These are phyloP conservation scores for Tineola bisselliella DNA, from an alignment of 2,888 invertebrate genomes.

Conservation along the genomic window DNA sequence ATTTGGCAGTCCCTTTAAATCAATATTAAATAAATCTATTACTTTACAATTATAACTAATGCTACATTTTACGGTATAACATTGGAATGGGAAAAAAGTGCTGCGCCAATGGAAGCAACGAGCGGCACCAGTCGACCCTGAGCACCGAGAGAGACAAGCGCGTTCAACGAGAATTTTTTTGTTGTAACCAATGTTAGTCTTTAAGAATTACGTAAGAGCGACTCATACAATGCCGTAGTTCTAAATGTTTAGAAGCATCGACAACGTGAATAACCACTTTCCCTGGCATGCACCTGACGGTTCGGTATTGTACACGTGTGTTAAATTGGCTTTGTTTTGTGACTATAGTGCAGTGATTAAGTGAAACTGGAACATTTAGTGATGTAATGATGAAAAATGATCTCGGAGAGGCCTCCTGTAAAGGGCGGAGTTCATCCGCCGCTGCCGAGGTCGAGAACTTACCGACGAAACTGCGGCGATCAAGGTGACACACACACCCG, in stretches of 20 bases:
- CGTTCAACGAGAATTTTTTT: background rate
- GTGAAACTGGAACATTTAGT: constrained; percentile 24
- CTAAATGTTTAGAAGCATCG: background rate
- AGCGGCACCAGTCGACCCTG: constrained; percentile 59
- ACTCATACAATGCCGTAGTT: background rate
- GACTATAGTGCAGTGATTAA: constrained; percentile 31
- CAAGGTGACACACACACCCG: constrained; percentile 41
- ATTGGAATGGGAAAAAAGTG: constrained; percentile 50
- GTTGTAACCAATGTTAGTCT: background rate
- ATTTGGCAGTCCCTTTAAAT: no score
- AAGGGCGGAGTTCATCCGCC: constrained; percentile 50
- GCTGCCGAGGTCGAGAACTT: constrained; percentile 56
- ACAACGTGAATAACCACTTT: constrained; percentile 9
- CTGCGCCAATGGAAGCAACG: constrained; percentile 31
- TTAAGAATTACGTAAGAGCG: constrained; percentile 1
- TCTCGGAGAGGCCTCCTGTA: constrained; percentile 53
- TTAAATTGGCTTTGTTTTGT: constrained; percentile 6
- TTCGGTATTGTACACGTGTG: background rate
- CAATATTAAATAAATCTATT: background rate
- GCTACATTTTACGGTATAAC: constrained; percentile 20
- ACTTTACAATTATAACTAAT: constrained; percentile 2
- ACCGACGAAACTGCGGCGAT: constrained; percentile 69
- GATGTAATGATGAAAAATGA: constrained; percentile 55
- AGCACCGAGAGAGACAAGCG: constrained; percentile 20
- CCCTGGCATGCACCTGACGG: constrained; percentile 6